Evolutionary conservation across 2,888 invertebrate species (phyloP), one percentile per base, ranked within the genome.

Genomic region (Pemphredon lugubris): DNA sequence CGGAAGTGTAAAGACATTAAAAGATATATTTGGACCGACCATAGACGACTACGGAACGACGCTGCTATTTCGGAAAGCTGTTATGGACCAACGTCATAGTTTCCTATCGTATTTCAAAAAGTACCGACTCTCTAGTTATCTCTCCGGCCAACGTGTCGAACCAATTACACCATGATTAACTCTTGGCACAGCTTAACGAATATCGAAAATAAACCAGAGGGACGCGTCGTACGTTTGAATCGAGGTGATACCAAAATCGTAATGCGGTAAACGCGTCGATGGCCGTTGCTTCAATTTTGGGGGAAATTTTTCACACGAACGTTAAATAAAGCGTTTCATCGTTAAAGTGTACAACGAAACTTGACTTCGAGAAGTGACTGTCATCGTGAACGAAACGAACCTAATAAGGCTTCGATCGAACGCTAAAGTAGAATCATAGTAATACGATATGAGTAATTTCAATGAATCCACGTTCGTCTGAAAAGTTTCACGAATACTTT

Each of bases 161-260:
- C 20, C 51, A 60, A 48, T 51, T 58, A 51, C 54, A 44, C 14
- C 16, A 55, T 57, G 55, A 57, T 63, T 68, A 63, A 55, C 23
- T 11, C 16, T 23, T 63, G 18, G 50, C 44, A 32, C 23, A 14
- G 13, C 21, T 20, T 7, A 4, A 23, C 6, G 23, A 32, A 13
- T 32, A 13, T 18, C n/a, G 55, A 57, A 67, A 57, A 51, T 67
- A 48, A 55, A 53, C 53, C 51, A 26, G 2, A 11, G 34, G 1
- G n/a, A n/a, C n/a, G 32, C 32, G 30, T 37, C 18, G 51, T 23
- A 13, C 39, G 26, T 0, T 34, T 3, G 5, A 51, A 53, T 42
- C 13, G 30, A 45, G 18, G 1, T 32, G n/a, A 57, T 11, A 32
- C 18, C 9, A 40, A 50, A 11, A 14, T 30, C 13, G 23, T 16